phyloP scores from a whole-genome alignment of 2,113 vertebrate species.

The Mustela nigripes region DNA sequence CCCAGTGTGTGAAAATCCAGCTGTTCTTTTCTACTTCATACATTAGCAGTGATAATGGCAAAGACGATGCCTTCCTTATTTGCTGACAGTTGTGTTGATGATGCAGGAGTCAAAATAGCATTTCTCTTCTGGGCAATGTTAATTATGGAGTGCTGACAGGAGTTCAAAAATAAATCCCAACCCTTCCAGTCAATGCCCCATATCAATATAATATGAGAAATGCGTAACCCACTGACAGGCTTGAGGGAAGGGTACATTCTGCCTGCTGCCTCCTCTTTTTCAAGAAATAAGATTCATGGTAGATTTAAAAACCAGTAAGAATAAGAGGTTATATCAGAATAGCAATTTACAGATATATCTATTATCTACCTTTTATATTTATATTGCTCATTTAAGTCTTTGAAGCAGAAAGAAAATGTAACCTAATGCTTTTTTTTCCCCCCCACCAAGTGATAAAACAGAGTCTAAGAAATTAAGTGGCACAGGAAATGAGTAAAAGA shows the following conservation, averaged over 20 bases:
- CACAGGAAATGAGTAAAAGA: neutral
- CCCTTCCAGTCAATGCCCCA: constrained; percentile 66
- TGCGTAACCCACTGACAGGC: neutral
- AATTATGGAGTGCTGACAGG: constrained; percentile 79
- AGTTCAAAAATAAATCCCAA: constrained; percentile 79
- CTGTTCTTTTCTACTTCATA: constrained; percentile 66
- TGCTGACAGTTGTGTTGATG: constrained; percentile 80
- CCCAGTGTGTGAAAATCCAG: constrained; percentile 65
- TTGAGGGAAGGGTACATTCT: neutral
- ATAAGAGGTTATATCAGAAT: neutral
- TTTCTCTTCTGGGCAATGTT: constrained; percentile 82
- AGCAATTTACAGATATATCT: neutral
- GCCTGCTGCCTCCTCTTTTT: neutral
- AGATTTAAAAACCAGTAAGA: neutral
- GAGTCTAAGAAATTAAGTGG: neutral
- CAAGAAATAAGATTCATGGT: neutral
- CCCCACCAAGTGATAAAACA: neutral
- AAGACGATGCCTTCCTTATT: constrained; percentile 66
- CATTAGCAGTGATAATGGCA: constrained; percentile 58
- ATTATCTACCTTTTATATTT: neutral
- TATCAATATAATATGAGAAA: constrained; percentile 54
- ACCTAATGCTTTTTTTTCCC: fast-evolving
- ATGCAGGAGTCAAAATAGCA: constrained; percentile 80
- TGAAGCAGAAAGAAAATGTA: neutral
- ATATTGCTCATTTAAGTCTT: constrained; percentile 21